These are phyloP conservation scores for Macaca nemestrina DNA, from an alignment of 2,113 vertebrate genomes.

Conservation along the genomic window DNA sequence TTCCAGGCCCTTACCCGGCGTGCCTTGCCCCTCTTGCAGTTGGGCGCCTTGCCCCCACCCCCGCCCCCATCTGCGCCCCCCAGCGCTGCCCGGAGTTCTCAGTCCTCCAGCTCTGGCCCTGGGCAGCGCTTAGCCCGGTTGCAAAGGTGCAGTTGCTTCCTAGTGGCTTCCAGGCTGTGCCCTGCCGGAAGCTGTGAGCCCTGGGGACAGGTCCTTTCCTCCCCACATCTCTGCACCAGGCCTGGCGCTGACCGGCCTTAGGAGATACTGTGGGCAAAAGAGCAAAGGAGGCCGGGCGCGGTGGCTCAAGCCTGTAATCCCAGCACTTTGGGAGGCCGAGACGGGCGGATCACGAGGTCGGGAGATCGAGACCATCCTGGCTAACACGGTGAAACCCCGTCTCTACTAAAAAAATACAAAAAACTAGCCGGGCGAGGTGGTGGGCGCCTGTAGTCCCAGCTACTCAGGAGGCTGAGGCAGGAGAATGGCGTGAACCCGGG, in stretches of 20 bases:
- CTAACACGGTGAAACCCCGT: no score
- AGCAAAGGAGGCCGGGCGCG: no score
- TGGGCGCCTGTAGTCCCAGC: no score
- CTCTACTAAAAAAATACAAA: no score
- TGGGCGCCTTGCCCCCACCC: background rate
- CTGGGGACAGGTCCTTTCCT: background rate
- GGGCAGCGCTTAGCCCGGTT: rapidly evolving
- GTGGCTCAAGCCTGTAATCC: no score
- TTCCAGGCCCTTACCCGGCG: background rate
- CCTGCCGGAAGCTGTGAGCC: background rate
- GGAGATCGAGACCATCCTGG: no score
- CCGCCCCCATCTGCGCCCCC: background rate
- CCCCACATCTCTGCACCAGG: no score
- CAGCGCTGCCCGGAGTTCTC: background rate
- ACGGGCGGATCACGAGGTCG: no score
- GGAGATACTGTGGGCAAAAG: background rate
- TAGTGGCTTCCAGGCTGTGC: background rate
- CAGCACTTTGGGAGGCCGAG: no score
- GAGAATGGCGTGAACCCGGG: no score
- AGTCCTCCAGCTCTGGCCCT: background rate
- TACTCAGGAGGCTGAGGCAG: no score
- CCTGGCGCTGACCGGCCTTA: rapidly evolving
- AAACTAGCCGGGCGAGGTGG: no score
- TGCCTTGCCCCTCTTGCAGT: rapidly evolving
- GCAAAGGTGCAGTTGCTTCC: rapidly evolving